phyloP scores from a whole-genome alignment of 2,888 invertebrate species.

The Pristionchus mayeri region DNA sequence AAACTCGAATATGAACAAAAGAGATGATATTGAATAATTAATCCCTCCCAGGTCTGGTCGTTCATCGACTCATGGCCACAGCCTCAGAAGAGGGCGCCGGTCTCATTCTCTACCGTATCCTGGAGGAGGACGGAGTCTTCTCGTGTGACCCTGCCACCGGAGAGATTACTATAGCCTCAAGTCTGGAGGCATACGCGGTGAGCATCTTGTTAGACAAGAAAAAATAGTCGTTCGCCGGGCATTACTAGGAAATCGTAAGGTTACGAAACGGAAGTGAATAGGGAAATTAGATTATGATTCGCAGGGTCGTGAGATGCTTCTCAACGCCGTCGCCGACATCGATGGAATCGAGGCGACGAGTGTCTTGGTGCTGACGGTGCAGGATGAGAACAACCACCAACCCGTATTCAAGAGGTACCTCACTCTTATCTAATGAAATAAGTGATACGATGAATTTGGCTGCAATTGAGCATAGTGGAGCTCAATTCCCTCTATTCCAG shows the following conservation, averaged over 20 bases:
- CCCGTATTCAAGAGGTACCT: constrained; percentile 86
- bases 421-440: background rate
- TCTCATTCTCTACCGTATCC: constrained; percentile 57
- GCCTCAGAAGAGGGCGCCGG: constrained; percentile 20
- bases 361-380: constrained; percentile 79
- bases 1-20: background rate
- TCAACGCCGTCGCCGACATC: constrained; percentile 52
- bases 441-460: background rate
- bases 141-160: constrained; percentile 94
- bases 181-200: constrained; percentile 15
- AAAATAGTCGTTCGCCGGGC: no score
- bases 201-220: no score
- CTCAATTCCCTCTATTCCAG: constrained; percentile 26
- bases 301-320: constrained; percentile 4
- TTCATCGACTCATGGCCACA: constrained; percentile 5
- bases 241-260: no score
- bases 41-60: background rate
- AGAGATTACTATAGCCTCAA: constrained; percentile 83
- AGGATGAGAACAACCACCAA: constrained; percentile 92
- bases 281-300: no score
- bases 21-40: background rate
- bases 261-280: no score
- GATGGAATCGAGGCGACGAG: constrained; percentile 51
- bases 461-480: background rate
- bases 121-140: constrained; percentile 81